Percentiles rank a stretch among this genome's conserved stretches.
These are phyloP conservation scores for Ophion ventricosus DNA, from an alignment of 2,888 invertebrate species.

Conservation along the genomic window DNA sequence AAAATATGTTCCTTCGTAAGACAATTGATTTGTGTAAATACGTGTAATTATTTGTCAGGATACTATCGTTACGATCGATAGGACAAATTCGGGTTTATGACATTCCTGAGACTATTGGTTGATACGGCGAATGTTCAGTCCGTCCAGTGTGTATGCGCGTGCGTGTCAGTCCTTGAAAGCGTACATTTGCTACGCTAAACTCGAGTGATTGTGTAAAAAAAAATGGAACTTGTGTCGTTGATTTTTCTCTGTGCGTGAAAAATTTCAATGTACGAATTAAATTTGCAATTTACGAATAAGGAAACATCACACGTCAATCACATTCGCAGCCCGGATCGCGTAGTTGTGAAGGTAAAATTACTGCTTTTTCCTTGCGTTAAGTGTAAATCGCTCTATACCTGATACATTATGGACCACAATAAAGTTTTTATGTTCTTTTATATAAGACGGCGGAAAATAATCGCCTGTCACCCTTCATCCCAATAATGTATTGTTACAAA, in stretches of 20 bases:
- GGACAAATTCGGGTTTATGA: conserved; percentile 19
- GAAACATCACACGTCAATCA: conserved; percentile 36
- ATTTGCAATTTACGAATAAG: conserved; percentile 31
- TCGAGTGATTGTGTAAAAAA: conserved; percentile 24
- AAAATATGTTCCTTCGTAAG: conserved; percentile 40
- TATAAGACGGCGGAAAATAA: conserved; percentile 42
- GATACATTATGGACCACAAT: conserved; percentile 76
- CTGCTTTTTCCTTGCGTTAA: conserved; percentile 63
- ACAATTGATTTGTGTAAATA: conserved; percentile 56
- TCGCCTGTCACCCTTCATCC: neutral
- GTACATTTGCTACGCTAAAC: conserved; percentile 55
- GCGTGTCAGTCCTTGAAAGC: conserved; percentile 49
- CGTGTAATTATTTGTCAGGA: conserved; percentile 54
- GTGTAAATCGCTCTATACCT: conserved; percentile 73
- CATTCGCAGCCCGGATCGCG: conserved; percentile 44
- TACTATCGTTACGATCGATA: conserved; percentile 9
- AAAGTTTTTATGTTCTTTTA: conserved; percentile 80
- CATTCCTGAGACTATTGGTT: conserved; percentile 54
- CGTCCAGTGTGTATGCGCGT: conserved; percentile 74
- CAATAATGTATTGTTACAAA: neutral
- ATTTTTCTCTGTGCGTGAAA: conserved; percentile 11
- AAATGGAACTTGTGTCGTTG: conserved; percentile 7
- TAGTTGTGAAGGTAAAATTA: conserved; percentile 34
- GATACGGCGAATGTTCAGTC: conserved; percentile 73
- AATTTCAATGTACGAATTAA: conserved; percentile 31